A percentile compares a stretch with the other conserved stretches of the same genome.
These are phyloP conservation scores for Drosophila simulans DNA, from an alignment of 1,140 invertebrate genomes.

Conservation along the genomic window DNA sequence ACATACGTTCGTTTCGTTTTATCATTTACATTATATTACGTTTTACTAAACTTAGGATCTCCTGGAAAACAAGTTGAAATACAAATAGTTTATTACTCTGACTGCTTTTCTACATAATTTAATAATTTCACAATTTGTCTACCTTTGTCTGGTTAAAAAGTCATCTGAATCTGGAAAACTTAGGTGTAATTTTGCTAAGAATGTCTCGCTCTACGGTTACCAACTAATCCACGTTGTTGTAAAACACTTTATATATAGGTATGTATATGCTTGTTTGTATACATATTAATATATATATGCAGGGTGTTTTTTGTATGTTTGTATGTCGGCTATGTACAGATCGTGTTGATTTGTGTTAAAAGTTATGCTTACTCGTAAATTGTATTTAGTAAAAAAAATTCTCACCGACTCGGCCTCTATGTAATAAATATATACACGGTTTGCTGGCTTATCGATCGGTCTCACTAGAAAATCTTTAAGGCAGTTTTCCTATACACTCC, in stretches of 20 bases:
- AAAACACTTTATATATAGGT: constrained; percentile 39
- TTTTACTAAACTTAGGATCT: constrained; percentile 62
- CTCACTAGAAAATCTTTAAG: constrained; percentile 76
- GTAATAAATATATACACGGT: constrained; percentile 62
- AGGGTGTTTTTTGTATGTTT: constrained; percentile 25
- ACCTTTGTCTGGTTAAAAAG: constrained; percentile 65
- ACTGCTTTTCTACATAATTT: constrained; percentile 26
- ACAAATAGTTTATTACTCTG: constrained; percentile 52
- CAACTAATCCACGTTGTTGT: constrained; percentile 61
- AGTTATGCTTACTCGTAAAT: constrained; percentile 69
- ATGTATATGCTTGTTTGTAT: constrained; percentile 32
- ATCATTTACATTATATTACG: constrained; percentile 43
- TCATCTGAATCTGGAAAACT: constrained; percentile 80
- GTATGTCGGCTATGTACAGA: constrained; percentile 60
- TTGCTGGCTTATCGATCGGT: constrained; percentile 60
- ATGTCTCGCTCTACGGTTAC: constrained; percentile 39
- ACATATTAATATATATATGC: constrained; percentile 36
- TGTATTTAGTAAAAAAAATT: constrained; percentile 72
- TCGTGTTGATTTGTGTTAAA: constrained; percentile 52
- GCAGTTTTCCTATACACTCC: constrained; percentile 71
- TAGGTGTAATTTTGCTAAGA: constrained; percentile 77
- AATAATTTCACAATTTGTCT: constrained; percentile 21
- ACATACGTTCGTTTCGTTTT: constrained; percentile 67
- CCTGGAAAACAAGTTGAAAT: constrained; percentile 67
- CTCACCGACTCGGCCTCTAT: constrained; percentile 18